Evolutionary conservation across 2,888 invertebrate species (phyloP).

Genomic region (Ormyrus thymus): DNA sequence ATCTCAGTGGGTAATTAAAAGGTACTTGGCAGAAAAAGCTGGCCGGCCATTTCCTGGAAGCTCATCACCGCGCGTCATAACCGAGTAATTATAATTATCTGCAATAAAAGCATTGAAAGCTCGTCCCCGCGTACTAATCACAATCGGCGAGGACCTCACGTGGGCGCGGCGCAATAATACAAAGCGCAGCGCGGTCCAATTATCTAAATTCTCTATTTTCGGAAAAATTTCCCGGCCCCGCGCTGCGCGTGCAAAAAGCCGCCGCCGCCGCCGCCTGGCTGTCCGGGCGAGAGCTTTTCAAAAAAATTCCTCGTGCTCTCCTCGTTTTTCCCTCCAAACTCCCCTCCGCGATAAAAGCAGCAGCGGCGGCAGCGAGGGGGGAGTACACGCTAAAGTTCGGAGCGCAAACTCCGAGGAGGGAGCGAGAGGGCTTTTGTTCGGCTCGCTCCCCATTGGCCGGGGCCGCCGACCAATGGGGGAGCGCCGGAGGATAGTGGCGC

Average conservation of each 20-base stretch:
- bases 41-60: too few species aligned
- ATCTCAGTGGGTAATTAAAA: too few species aligned
- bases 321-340: slow-evolving; percentile 34
- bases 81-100: too few species aligned
- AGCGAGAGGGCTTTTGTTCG: slow-evolving; percentile 30
- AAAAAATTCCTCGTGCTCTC: slow-evolving; percentile 32
- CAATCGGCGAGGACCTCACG: not conserved
- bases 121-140: not conserved
- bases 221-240: slow-evolving; percentile 30
- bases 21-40: too few species aligned
- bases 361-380: not conserved
- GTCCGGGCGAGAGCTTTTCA: slow-evolving; percentile 27
- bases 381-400: not conserved
- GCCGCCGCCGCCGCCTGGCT: not conserved
- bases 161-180: slow-evolving; percentile 38
- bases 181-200: slow-evolving; percentile 36
- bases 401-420: not conserved
- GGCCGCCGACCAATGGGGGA: slow-evolving; percentile 64
- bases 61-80: too few species aligned
- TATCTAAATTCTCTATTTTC: slow-evolving; percentile 52
- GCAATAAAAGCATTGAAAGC: too few species aligned
- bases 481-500: slow-evolving; percentile 61
- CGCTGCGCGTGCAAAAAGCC: slow-evolving; percentile 15
- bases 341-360: slow-evolving; percentile 21
- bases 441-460: slow-evolving; percentile 60